Base-by-base conservation (phyloP, 2,888 invertebrate genomes). In the Teleiodes luculella region DNA sequence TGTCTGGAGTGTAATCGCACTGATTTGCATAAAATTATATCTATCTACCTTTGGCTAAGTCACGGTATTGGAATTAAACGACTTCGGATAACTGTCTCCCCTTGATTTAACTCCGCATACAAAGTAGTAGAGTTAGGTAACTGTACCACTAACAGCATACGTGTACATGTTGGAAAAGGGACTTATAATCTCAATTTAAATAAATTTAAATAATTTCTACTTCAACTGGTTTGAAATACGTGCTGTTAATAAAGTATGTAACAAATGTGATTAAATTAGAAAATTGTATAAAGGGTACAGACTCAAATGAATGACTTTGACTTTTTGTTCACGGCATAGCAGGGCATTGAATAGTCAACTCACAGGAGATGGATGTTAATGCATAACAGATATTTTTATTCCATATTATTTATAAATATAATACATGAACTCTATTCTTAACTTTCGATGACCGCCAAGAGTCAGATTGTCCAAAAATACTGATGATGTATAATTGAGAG, bases 11-110 rank as follows among this genome's bases (percentile, higher is more conserved):
- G 62, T 60, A 65, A 66, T 67, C 14, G 33, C 67, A 73, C 67
- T 71, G 46, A 74, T 86, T 82, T 81, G 78, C 82, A 83, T 86
- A 87, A 81, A 78, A 76, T 66, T 63, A 63, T 74, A 79, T 78
- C 70, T 74, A 79, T 78, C 70, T 68, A 74, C 60, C 18, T n/a
- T 49, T 62, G 85, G 85, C 86, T 87, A 82, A 83, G 66, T 61
- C 67, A 65, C 64, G 72, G 76, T 75, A 74, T 68, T 67, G 39
- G 35, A 50, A 47, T 49, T 30, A 48, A 31, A 18, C 49, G 24
- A 37, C 41, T 41, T 8, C 33, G 33, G 18, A 41, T 51, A 49
- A 37, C 41, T 50, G 41, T 31, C 51, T 41, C 16, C 46, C 16
- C 46, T 14, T 46, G 30, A 31, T 57, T 52, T 49, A 57, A 53